These are phyloP conservation scores for Frankliniella intonsa DNA, from an alignment of 2,888 invertebrate genomes.

Conservation along the genomic window DNA sequence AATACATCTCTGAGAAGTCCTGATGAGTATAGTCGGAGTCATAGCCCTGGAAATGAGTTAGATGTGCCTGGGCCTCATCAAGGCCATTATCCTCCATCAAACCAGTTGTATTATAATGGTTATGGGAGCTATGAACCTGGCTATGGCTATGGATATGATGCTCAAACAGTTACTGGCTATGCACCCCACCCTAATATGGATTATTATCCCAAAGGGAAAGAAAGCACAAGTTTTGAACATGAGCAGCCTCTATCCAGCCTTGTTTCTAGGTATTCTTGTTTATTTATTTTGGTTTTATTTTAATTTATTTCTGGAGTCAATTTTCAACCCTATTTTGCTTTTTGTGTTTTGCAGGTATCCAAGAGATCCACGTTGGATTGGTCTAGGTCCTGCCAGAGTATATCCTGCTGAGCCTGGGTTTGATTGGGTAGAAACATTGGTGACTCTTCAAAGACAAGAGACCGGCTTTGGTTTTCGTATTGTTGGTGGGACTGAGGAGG, in stretches of 20 bases:
- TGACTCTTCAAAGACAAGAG: constrained; percentile 82
- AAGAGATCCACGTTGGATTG: constrained; percentile 34
- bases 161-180: constrained; percentile 33
- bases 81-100: constrained; percentile 19
- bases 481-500: constrained; percentile 96
- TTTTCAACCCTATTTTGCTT: constrained; percentile 7
- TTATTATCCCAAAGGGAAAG: constrained; percentile 46
- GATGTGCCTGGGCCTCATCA: constrained; percentile 36
- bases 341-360: constrained; percentile 32
- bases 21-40: constrained; percentile 38
- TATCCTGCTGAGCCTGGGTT: constrained; percentile 41
- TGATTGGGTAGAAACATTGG: constrained; percentile 61
- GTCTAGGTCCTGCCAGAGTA: constrained; percentile 36
- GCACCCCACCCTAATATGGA: constrained; percentile 33
- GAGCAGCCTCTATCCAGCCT: constrained; percentile 53
- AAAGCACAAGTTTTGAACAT: constrained; percentile 59
- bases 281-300: background rate
- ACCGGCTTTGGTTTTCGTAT: constrained; percentile 97
- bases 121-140: constrained; percentile 34
- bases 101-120: constrained; percentile 37
- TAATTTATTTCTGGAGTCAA: too few relatives aligned
- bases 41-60: constrained; percentile 40
- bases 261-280: constrained; percentile 44
- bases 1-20: constrained; percentile 34
- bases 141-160: constrained; percentile 37